These are phyloP conservation scores for Drosophila pseudoobscura DNA, from an alignment of 1,140 invertebrate genomes.

Conservation along the genomic window DNA sequence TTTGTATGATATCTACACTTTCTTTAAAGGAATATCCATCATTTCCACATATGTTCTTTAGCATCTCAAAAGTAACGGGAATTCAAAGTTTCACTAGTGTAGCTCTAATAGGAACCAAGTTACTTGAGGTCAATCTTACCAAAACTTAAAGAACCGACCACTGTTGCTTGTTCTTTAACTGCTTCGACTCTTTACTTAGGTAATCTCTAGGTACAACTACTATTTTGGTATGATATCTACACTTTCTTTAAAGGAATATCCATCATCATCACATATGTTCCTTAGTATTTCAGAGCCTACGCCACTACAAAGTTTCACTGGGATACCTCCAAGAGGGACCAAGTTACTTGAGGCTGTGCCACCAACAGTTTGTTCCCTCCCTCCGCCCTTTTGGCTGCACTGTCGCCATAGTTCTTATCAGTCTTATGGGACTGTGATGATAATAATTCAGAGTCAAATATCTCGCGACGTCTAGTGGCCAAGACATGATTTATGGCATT, in stretches of 20 bases:
- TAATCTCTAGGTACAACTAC: too few relatives aligned
- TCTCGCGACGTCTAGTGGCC: slow-evolving; percentile 48
- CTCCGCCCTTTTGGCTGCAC: not conserved
- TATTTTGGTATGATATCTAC: not conserved
- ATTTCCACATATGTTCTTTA: not conserved
- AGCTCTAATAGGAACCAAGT: not conserved
- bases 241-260: not conserved
- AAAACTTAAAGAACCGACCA: too few relatives aligned
- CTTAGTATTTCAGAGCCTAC: not conserved
- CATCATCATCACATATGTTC: not conserved
- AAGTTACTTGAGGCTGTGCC: slow-evolving; percentile 20
- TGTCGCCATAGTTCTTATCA: slow-evolving; percentile 56
- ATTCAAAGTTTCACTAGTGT: slow-evolving; percentile 1
- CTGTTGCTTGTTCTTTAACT: too few relatives aligned
- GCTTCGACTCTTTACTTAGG: too few relatives aligned
- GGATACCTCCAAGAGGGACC: not conserved
- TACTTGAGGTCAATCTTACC: not conserved
- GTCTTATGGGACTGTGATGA: slow-evolving; percentile 52
- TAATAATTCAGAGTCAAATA: slow-evolving; percentile 65
- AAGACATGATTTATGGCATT: slow-evolving; percentile 64
- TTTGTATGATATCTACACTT: not conserved
- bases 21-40: too few relatives aligned
- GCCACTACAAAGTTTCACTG: not conserved
- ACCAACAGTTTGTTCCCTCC: not conserved
- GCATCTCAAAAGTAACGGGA: not conserved